Percentiles rank a stretch among this genome's conserved stretches.
These are phyloP conservation scores for Drosophila yakuba DNA, from an alignment of 1,140 invertebrate species.

Conservation along the genomic window DNA sequence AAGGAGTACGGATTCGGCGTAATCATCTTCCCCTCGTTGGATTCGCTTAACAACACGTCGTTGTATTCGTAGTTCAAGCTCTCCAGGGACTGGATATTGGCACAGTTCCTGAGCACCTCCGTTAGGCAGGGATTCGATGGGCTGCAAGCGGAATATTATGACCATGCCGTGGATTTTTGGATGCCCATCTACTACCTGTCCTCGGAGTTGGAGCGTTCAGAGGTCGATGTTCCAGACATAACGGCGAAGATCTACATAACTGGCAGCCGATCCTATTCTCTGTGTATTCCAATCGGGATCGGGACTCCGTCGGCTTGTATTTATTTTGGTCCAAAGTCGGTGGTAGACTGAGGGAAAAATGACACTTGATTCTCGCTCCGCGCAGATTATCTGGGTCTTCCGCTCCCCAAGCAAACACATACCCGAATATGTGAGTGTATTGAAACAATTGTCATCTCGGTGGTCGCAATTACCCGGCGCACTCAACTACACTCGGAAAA, in stretches of 20 bases:
- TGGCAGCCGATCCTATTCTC: not conserved
- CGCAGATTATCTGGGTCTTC: slow-evolving; percentile 38
- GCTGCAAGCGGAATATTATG: not conserved
- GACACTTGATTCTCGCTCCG: slow-evolving; percentile 36
- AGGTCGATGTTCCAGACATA: slow-evolving; percentile 71
- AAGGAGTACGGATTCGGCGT: slow-evolving; percentile 68
- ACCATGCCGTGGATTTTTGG: not conserved
- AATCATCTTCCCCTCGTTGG: slow-evolving; percentile 64
- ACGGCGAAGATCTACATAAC: slow-evolving; percentile 29
- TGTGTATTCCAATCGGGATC: slow-evolving; percentile 12
- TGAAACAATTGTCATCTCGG: slow-evolving; percentile 37
- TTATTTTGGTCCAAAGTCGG: slow-evolving; percentile 47
- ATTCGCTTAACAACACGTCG: slow-evolving; percentile 47
- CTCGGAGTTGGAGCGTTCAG: slow-evolving; percentile 69
- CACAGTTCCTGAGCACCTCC: slow-evolving; percentile 69
- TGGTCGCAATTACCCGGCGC: slow-evolving; percentile 10
- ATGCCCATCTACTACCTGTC: slow-evolving; percentile 44
- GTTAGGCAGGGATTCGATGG: slow-evolving; percentile 54
- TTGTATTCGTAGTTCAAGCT: slow-evolving; percentile 69
- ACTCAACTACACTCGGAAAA: slow-evolving; percentile 10
- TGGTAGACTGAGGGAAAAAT: slow-evolving; percentile 31
- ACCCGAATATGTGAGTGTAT: slow-evolving; percentile 6
- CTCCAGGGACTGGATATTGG: slow-evolving; percentile 71
- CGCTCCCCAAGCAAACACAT: slow-evolving; percentile 19
- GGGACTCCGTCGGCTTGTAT: slow-evolving; percentile 12